A percentile compares a stretch with the other conserved stretches of the same genome.
These are phyloP conservation scores for Polypterus senegalus DNA, from an alignment of 2,113 vertebrate genomes.

Conservation along the genomic window DNA sequence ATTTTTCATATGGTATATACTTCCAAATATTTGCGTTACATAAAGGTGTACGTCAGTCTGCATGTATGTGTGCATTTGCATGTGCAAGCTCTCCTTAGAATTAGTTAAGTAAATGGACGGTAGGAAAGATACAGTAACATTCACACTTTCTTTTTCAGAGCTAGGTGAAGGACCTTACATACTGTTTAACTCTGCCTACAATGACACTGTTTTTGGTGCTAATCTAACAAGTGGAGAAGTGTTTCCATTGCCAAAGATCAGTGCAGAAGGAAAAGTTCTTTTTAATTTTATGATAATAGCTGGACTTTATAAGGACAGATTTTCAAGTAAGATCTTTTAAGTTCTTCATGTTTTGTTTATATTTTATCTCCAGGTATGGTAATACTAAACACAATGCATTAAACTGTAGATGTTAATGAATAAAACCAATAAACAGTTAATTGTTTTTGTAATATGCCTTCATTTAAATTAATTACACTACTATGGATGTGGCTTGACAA, in stretches of 20 bases:
- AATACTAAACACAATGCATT: too few species aligned
- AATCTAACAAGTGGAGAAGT: slow-evolving; percentile 71
- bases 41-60: too few species aligned
- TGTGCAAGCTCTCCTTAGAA: background rate
- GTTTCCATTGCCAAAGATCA: slow-evolving; percentile 65
- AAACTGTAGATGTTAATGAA: too few species aligned
- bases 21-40: too few species aligned
- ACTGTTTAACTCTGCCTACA: slow-evolving; percentile 64
- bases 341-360: slow-evolving; percentile 5
- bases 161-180: slow-evolving; percentile 86
- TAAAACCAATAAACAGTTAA: background rate
- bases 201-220: slow-evolving; percentile 71
- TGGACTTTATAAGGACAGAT: slow-evolving; percentile 75
- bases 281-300: slow-evolving; percentile 93
- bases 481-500: background rate
- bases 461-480: background rate
- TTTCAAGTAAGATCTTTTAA: slow-evolving; percentile 63
- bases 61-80: too few species aligned
- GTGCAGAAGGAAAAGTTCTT: slow-evolving; percentile 47
- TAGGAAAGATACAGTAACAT: too few species aligned
- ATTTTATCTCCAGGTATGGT: background rate
- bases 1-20: too few species aligned
- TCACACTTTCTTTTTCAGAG: slow-evolving; percentile 38
- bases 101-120: background rate
- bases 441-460: slow-evolving; percentile 3